Evolutionary conservation across 2,888 invertebrate genomes (phyloP), one percentile per base, ranked within the genome.

Genomic region (Autographa gamma): DNA sequence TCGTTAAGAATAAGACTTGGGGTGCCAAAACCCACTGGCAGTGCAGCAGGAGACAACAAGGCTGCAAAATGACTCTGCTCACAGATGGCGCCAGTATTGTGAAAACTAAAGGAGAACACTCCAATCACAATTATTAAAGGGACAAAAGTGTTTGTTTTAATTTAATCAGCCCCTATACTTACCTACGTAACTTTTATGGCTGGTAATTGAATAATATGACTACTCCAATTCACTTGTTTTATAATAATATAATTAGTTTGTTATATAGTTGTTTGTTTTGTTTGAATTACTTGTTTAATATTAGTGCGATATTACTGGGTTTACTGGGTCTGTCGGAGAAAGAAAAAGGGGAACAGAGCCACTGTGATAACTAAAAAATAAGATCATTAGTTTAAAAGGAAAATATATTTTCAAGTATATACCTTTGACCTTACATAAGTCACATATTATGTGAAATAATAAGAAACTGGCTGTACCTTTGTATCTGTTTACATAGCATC

Each of bases 291-390:
- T 25, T 25, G 25, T 25, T 2, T 25, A 25, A 25, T 25, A 25
- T 25, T 25, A 58, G n/a, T 8, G 72, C 79, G 76, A 13, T 71
- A 78, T 3, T 63, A 73, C 0, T 72, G 65, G 7, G 67, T 71
- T 2, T 78, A 82, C 59, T 88, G 88, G 88, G 79, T 79, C 0
- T 88, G 88, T 61, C 66, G 68, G 3, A 77, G 67, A 32, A 78
- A 63, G 38, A 14, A 18, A 0, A 4, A 66, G 0, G 87, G 87
- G 2, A 88, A 88, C 63, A 82, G 76, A 19, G 84, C 82, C 6
- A 88, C 84, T 6, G 76, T 88, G 6, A 70, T 81, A 0, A 90
- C 87, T 0, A 38, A 71, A 84, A 0, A 76, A 76, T 7, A 62
- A 64, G 14, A 74, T 90, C 7, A 16, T 85, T 0, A 83, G 74